Base-by-base conservation (phyloP, 2,113 vertebrate species). In the Oriolus oriolus region DNA sequence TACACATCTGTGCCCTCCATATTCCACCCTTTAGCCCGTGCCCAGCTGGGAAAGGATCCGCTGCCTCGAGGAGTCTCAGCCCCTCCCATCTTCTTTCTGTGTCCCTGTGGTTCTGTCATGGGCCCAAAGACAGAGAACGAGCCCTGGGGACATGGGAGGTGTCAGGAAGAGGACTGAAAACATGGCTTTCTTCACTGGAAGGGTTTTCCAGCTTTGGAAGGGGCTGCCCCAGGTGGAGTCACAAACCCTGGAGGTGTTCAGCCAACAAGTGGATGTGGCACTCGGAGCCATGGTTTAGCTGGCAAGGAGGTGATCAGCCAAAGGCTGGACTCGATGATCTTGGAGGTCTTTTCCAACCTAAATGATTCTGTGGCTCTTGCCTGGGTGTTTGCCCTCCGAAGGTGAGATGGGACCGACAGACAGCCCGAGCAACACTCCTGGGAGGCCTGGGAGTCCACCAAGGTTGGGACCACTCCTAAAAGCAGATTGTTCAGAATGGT, bases 181-280 rank as follows among this genome's bases (percentile, higher is more conserved):
- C 1, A 4, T 41, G 59, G 31, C 23, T 63, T 50, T 41, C 8
- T 5, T 41, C 57, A 27, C 47, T 52, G 37, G 10, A n/a, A 63
- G 11, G 22, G 30, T 41, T 41, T 26, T 16, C 37, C 20, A 49
- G 37, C 23, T 5, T 5, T 33, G 33, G 37, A 60, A 75, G 11
- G 28, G 9, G 20, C 53, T 41, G 28, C 24, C 44, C 52, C 12
- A 28, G 37, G 7, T 74, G 45, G 33, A 47, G 39, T 10, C 70
- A 21, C 19, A 16, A 15, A 3, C 61, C 69, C n/a, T 41, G 54
- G 26, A 42, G 41, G 24, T 22, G 61, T n/a, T 31, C 39, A 35
- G 47, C n/a, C 12, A 45, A 28, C 4, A 4, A 0, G 27, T 13
- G 77, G 52, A 37, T 0, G 1, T 68, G 39, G 45, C 39, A 41